These are phyloP conservation scores for Terrapene triunguis DNA, from an alignment of 2,113 vertebrate species.

Conservation along the genomic window DNA sequence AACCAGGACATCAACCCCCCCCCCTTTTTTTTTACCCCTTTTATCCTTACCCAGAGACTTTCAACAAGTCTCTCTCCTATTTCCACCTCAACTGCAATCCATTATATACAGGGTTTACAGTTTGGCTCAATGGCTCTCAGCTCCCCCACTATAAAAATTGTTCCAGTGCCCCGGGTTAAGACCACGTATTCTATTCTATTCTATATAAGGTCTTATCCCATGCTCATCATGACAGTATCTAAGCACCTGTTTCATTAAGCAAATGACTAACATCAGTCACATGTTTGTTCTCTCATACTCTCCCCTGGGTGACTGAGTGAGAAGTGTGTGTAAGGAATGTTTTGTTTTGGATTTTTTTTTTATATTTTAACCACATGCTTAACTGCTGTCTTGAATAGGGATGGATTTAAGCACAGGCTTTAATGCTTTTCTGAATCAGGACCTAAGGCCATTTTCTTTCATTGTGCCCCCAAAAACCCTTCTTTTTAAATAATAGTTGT, in stretches of 20 bases:
- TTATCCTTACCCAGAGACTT: too few relatives aligned
- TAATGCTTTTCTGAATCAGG: not conserved
- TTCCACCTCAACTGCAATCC: too few relatives aligned
- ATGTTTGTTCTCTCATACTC: not conserved
- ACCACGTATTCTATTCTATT: too few relatives aligned
- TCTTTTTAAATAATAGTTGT: not conserved
- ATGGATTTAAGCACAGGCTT: not conserved
- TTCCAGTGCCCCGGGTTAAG: too few relatives aligned
- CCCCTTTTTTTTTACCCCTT: too few relatives aligned
- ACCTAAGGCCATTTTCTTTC: not conserved
- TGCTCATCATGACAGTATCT: not conserved
- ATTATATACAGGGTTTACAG: too few relatives aligned
- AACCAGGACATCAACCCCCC: too few relatives aligned
- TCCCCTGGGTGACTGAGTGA: rapidly evolving
- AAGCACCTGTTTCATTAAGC: not conserved
- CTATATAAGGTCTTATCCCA: not conserved
- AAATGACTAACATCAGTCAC: not conserved
- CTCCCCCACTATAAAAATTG: too few relatives aligned
- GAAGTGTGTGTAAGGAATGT: not conserved
- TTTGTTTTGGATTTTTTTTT: not conserved
- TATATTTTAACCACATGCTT: not conserved
- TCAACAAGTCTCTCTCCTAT: too few relatives aligned
- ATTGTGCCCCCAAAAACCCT: not conserved
- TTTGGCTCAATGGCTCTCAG: too few relatives aligned
- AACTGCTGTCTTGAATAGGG: not conserved